Conservation (phyloP, 1,140 invertebrate genomes). For the Cardiocondyla obscurior region DNA sequence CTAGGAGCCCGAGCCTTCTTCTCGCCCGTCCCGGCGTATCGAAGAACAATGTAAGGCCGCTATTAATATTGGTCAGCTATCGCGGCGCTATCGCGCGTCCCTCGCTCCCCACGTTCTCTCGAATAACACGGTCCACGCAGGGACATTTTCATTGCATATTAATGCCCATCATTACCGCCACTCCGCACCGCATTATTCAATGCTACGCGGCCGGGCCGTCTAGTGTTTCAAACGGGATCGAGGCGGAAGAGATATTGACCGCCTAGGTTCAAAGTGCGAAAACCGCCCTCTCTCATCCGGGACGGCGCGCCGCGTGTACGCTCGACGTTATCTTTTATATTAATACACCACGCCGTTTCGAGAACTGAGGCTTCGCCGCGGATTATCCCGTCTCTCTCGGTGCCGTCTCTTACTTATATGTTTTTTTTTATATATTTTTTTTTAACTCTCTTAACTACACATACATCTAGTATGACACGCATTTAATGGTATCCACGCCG, state of each 20-base stretch:
- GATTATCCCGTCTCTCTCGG: not conserved
- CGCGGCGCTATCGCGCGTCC: slow-evolving; percentile 79
- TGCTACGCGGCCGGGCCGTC: slow-evolving; percentile 75
- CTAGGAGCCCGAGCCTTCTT: slow-evolving; percentile 54
- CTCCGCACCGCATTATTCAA: slow-evolving; percentile 82
- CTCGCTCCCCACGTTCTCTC: slow-evolving; percentile 78
- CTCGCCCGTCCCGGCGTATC: slow-evolving; percentile 55
- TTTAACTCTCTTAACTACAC: not conserved
- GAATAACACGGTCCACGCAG: slow-evolving; percentile 78
- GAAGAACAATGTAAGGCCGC: slow-evolving; percentile 74
- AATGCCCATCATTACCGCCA: slow-evolving; percentile 80
- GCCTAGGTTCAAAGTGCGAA: slow-evolving; percentile 57
- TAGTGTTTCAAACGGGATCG: slow-evolving; percentile 79
- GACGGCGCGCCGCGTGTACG: not conserved
- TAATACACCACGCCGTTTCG: not conserved
- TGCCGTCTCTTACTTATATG: not conserved
- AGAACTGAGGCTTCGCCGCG: not conserved
- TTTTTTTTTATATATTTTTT: no score
- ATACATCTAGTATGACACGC: slow-evolving; percentile 13
- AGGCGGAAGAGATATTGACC: slow-evolving; percentile 68
- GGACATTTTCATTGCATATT: slow-evolving; percentile 83
- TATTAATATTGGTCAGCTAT: slow-evolving; percentile 79
- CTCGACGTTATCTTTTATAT: slow-evolving; percentile 30
- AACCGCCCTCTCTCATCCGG: slow-evolving; percentile 24
- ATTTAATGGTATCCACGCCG: slow-evolving; percentile 22